phyloP scores from a whole-genome alignment of 2,113 vertebrate species.

The Eolophus roseicapilla region DNA sequence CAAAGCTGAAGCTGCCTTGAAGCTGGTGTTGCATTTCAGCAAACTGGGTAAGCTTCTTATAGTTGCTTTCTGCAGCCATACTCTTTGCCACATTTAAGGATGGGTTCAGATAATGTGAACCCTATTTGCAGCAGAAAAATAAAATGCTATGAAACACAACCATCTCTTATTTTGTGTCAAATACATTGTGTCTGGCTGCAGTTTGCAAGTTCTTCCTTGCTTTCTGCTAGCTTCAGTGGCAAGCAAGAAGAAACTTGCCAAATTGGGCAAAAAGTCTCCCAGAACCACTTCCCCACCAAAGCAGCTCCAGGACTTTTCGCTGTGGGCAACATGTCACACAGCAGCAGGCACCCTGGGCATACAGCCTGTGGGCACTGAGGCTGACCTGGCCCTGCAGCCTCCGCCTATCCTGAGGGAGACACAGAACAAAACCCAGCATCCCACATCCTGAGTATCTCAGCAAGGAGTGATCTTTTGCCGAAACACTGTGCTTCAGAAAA shows the following conservation, averaged over 20 bases:
- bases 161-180: not conserved
- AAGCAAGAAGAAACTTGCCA: not conserved
- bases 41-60: not conserved
- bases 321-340: not conserved
- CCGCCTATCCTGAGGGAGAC: not conserved
- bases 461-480: not conserved
- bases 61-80: not conserved
- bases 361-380: fast-evolving
- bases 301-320: not conserved
- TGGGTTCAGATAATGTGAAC: not conserved
- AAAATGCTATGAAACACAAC: not conserved
- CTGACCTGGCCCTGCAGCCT: not conserved
- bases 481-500: not conserved
- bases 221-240: not conserved
- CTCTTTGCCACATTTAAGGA: not conserved
- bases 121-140: not conserved
- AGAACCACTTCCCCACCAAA: not conserved
- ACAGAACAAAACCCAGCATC: not conserved
- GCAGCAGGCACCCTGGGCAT: not conserved
- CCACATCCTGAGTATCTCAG: not conserved
- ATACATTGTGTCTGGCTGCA: not conserved
- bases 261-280: not conserved
- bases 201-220: not conserved
- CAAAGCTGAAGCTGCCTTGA: not conserved
- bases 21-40: not conserved